phyloP scores from a whole-genome alignment of 1,140 invertebrate genomes.

The Matsumurasca onukii region DNA sequence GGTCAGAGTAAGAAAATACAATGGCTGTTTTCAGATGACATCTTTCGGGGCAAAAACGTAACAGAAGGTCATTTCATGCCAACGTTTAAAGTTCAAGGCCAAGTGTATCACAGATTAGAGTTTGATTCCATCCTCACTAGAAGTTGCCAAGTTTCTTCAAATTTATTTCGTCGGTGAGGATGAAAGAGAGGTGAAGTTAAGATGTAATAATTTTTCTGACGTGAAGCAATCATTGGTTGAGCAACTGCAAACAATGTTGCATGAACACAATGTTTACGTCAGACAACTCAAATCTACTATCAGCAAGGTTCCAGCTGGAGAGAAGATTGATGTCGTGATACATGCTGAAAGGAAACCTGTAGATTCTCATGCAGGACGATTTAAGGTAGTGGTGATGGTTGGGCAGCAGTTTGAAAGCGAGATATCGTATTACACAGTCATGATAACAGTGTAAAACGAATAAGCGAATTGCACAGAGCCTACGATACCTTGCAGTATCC shows the following conservation, averaged over 20 bases:
- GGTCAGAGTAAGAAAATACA: slow-evolving; percentile 12
- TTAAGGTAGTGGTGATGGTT: slow-evolving; percentile 43
- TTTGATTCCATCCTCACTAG: slow-evolving; percentile 43
- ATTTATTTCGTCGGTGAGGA: slow-evolving; percentile 49
- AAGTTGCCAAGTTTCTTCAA: slow-evolving; percentile 48
- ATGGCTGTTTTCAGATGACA: slow-evolving; percentile 32
- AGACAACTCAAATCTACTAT: slow-evolving; percentile 46
- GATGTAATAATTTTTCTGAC: slow-evolving; percentile 38
- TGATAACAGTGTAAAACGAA: slow-evolving; percentile 41
- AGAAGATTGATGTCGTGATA: slow-evolving; percentile 38
- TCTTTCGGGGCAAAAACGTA: slow-evolving; percentile 46
- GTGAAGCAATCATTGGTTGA: slow-evolving; percentile 43
- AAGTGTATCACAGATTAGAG: slow-evolving; percentile 51
- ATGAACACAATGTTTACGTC: slow-evolving; percentile 46
- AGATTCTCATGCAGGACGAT: slow-evolving; percentile 40
- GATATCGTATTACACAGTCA: slow-evolving; percentile 41
- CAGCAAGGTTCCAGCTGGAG: slow-evolving; percentile 42
- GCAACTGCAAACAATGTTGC: slow-evolving; percentile 46
- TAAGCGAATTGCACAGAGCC: slow-evolving; percentile 49
- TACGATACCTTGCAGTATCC: slow-evolving; percentile 48
- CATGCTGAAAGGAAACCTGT: slow-evolving; percentile 41
- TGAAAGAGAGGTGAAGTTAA: slow-evolving; percentile 38
- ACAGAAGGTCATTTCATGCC: slow-evolving; percentile 43
- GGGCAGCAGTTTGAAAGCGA: slow-evolving; percentile 39
- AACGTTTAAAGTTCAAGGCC: slow-evolving; percentile 53